Evolutionary conservation across 2,888 invertebrate species (phyloP), one percentile per base, ranked within the genome.

Genomic region (Stenurella melanura): DNA sequence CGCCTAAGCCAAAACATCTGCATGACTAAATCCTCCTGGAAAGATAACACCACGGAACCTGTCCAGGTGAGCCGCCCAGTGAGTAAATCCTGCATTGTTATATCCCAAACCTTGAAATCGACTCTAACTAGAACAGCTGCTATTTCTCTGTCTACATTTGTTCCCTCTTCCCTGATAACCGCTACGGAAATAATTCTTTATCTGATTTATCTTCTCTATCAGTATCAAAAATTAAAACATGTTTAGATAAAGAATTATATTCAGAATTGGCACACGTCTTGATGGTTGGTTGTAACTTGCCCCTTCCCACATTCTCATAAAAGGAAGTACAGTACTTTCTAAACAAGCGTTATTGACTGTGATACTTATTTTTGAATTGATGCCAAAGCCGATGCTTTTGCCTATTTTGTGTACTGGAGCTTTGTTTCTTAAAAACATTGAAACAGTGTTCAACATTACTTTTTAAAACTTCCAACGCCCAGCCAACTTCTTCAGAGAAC

Each of bases 21-120:
- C 98, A 89, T 98, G 99, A 89, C 98, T 98, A 89, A 99, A 99
- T n/a, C 99, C 99, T 17, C 98, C 99, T 0, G 98, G 98, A 89
- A 99, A 99, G 66, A 97, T 93, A 15, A 99, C 87, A 0, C 99
- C 98, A 81, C 94, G 93, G 90, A 98, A 98, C 21, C 92, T 90
- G 78, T 96, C 95, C 50, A 98, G 90, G 1, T 92, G 93, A 1
- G 96, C 92, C 84, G 92, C 92, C 93, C 93, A 78, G 91, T 91
- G 60, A 96, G 90, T 75, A 98, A 91, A 91, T 98, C 98, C 85
- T 96, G 95, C 96, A 98, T 97, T 0, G 97, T 96, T 0, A 98
- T 93, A 88, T 99, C 99, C 92, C 96, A 97, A 10, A 97, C 97
- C 85, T 96, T 95, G 84, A 96, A 96, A 82, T 97, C 96, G 6